phyloP scores from a whole-genome alignment of 2,113 vertebrate genomes.

The Pan paniscus region DNA sequence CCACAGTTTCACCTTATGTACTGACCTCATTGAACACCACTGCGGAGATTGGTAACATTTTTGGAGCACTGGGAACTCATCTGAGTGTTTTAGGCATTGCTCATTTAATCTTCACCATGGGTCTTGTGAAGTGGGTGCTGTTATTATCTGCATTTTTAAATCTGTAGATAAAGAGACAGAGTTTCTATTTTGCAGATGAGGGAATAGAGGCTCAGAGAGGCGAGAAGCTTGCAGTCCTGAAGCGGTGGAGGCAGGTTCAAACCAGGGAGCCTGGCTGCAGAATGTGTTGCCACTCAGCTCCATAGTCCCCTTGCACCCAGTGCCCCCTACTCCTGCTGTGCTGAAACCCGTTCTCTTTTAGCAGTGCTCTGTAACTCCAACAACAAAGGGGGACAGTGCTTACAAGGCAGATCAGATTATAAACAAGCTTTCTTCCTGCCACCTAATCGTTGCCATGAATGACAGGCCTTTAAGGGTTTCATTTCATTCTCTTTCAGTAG shows the following conservation, averaged over 20 bases:
- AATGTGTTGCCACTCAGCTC: rapidly evolving
- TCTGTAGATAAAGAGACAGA: too few species aligned
- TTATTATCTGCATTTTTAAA: not conserved
- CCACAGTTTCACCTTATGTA: not conserved
- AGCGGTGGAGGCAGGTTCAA: not conserved
- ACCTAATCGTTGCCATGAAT: slow-evolving; percentile 44
- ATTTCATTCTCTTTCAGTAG: slow-evolving; percentile 27
- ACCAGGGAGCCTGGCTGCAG: not conserved
- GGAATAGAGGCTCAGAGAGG: not conserved
- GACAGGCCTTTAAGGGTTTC: not conserved
- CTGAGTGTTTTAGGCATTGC: not conserved
- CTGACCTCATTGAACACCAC: not conserved
- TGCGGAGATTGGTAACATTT: not conserved
- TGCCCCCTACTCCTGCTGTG: rapidly evolving
- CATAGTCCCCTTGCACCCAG: rapidly evolving
- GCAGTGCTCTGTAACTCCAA: not conserved
- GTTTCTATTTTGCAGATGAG: not conserved
- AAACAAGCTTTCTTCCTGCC: not conserved
- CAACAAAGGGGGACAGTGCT: not conserved
- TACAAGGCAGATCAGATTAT: not conserved
- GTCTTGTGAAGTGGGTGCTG: not conserved
- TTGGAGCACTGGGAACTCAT: not conserved
- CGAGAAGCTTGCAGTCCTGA: not conserved
- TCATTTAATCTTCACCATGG: not conserved
- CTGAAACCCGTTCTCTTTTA: not conserved